Conservation (phyloP, 1,140 invertebrate species). For the Bombus terrestris region DNA sequence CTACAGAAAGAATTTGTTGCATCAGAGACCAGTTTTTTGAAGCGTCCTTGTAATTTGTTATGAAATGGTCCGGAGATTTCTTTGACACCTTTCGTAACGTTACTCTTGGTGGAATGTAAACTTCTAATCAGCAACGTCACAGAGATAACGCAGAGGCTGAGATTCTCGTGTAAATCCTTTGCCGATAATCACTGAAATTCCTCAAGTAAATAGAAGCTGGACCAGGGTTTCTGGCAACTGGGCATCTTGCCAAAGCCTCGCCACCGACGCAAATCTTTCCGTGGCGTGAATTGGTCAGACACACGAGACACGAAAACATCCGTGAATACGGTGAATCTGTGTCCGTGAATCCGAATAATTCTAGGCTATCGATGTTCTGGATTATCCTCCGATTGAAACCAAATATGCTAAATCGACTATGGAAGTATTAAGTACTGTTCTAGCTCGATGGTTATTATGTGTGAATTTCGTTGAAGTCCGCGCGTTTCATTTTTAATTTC, state of each 20-base stretch:
- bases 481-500: neutral
- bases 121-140: constrained; percentile 45
- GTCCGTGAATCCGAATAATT: neutral
- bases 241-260: constrained; percentile 27
- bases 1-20: too few species aligned
- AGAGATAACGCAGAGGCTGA: neutral
- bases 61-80: neutral
- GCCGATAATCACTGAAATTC: constrained; percentile 46
- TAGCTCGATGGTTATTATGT: neutral
- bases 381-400: neutral
- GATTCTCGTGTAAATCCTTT: constrained; percentile 38
- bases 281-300: neutral
- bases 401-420: neutral
- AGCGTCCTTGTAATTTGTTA: too few species aligned
- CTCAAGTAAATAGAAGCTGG: constrained; percentile 39
- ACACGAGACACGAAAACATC: constrained; percentile 17
- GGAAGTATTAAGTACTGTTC: neutral
- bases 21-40: too few species aligned
- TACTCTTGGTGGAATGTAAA: constrained; percentile 5
- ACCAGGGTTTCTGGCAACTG: neutral
- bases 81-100: constrained; percentile 3
- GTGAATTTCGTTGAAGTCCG: neutral
- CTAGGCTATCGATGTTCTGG: neutral
- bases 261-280: constrained; percentile 22
- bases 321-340: neutral